Base-by-base conservation (phyloP, 2,113 vertebrate species). In the Platichthys stellatus region DNA sequence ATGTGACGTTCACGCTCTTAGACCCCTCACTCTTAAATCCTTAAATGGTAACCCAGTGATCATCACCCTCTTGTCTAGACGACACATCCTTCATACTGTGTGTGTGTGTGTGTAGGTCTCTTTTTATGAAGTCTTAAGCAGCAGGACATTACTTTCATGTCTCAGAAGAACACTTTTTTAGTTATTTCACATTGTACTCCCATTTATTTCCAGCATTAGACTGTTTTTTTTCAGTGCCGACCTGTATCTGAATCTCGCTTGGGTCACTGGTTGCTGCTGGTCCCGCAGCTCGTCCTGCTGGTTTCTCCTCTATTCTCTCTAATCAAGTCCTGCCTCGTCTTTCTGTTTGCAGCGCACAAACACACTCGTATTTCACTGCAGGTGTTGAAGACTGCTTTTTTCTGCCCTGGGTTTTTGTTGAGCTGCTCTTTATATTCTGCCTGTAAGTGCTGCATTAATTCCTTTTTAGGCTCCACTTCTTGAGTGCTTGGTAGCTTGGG, bases 361-460 rank as follows among this genome's bases (percentile, higher is more conserved):
- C 59, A 28, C 38, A 43, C 26, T 51, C 6, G 54, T 53, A 40
- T 78, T 81, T 74, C 74, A 67, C 78, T 63, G 71, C 70, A 65
- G 67, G 59, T 83, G 62, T 58, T 47, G 76, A 76, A 26, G 38
- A 40, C 56, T 64, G 73, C 76, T 77, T 28, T 70, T 69, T 70
- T 78, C 47, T 62, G 24, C 26, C 1, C 26, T 62, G 9, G n/a
- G 23, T 78, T 66, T 57, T 67, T 80, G 68, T 76, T 51, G 60
- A 31, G 72, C 57, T 49, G 43, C 18, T 53, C 72, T 74, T 66
- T 63, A 66, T 63, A 53, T 80, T 57, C 80, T 61, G 5, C 20
- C 45, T 73, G 51, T 68, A 65, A 76, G 63, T 56, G 59, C 40
- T 65, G 58, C 0, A 5, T 56, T 40, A 24, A 72, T 63, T 24